Conservation (phyloP, 2,113 vertebrate species). For the Lepus americanus region DNA sequence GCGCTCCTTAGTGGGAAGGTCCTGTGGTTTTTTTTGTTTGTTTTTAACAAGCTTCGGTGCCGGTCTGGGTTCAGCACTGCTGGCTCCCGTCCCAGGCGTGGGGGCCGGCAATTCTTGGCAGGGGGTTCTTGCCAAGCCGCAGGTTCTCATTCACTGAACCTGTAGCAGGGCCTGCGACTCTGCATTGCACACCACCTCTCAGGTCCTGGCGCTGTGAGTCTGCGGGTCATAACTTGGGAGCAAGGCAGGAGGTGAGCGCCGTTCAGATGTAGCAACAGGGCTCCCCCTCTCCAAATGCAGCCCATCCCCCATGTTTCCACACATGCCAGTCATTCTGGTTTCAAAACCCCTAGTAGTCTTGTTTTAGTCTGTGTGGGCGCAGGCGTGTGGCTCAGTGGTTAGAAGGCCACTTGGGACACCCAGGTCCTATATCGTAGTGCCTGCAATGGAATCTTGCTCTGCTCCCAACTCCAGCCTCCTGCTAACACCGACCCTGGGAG, state of each 20-base stretch:
- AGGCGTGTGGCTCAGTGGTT: no score
- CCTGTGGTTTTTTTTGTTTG: neutral
- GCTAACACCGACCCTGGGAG: no score
- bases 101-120: neutral
- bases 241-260: no score
- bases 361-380: neutral
- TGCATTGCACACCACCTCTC: neutral
- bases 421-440: no score
- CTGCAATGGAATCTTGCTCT: no score
- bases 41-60: neutral
- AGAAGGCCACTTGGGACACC: no score
- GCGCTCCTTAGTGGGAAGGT: no score
- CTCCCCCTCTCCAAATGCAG: neutral
- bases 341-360: neutral
- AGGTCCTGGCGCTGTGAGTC: neutral
- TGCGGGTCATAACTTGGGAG: neutral
- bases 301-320: neutral
- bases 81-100: neutral
- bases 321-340: neutral
- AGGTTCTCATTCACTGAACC: neutral
- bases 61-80: neutral
- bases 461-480: no score
- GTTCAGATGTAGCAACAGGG: neutral
- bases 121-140: neutral
- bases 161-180: neutral